Evolutionary conservation across 2,888 invertebrate genomes (phyloP).

Genomic region (Ormyrus rosae): DNA sequence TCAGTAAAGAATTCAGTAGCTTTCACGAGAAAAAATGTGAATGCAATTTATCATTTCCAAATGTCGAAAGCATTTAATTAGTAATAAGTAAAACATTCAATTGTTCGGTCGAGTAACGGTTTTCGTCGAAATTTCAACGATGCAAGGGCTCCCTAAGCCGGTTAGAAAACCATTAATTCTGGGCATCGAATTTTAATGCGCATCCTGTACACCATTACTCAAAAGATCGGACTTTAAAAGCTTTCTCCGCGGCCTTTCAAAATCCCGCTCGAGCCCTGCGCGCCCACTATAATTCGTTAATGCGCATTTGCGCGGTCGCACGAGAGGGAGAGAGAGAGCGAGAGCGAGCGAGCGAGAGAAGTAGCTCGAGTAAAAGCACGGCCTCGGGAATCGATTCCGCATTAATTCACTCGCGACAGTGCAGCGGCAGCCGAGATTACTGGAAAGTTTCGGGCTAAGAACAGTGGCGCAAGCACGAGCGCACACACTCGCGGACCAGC

Average conservation of each 20-base stretch:
- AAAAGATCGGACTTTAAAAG: constrained; percentile 15
- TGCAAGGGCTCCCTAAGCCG: not conserved
- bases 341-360: no score
- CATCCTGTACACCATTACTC: not conserved
- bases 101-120: not conserved
- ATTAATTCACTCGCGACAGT: constrained; percentile 56
- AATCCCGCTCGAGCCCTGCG: not conserved
- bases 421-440: constrained; percentile 55
- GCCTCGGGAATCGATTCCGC: constrained; percentile 55
- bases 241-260: constrained; percentile 12
- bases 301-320: constrained; percentile 28
- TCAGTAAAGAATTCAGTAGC: no score
- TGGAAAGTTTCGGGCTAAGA: constrained; percentile 57
- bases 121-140: not conserved
- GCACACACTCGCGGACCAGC: not conserved
- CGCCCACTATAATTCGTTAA: constrained; percentile 27
- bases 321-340: no score
- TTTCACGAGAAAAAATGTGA: no score
- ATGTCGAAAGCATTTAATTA: no score
- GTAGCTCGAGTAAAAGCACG: no score
- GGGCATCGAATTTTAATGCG: not conserved
- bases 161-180: no score
- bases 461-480: not conserved
- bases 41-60: no score
- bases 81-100: no score